Evolutionary conservation across 2,888 invertebrate genomes (phyloP).

Genomic region (Nematopogon swammerdamellus): DNA sequence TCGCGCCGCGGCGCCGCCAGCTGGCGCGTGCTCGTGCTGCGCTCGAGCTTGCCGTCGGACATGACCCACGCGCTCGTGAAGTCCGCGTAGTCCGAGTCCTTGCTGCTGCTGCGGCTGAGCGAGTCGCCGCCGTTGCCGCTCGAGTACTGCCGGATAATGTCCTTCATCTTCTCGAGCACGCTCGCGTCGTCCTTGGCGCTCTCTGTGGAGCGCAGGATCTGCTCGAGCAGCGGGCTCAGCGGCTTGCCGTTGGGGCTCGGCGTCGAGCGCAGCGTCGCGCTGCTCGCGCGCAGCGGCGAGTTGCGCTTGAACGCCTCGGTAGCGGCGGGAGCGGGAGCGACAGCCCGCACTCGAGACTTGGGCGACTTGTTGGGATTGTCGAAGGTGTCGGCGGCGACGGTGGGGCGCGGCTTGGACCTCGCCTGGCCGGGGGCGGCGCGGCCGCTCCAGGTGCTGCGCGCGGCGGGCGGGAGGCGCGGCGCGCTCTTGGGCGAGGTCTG

Average conservation of each 20-base stretch:
- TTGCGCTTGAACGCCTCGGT: slow-evolving; percentile 48
- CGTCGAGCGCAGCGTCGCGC: slow-evolving; percentile 50
- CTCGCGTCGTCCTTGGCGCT: slow-evolving; percentile 70
- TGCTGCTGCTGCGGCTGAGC: slow-evolving; percentile 46
- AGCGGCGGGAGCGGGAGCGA: slow-evolving; percentile 19
- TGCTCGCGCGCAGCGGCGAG: slow-evolving; percentile 44
- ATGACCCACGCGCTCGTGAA: slow-evolving; percentile 72
- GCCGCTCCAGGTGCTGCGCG: slow-evolving; percentile 75
- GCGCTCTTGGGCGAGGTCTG: slow-evolving; percentile 30
- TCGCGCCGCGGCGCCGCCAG: slow-evolving; percentile 46
- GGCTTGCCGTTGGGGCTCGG: slow-evolving; percentile 56
- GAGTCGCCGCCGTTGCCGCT: slow-evolving; percentile 38
- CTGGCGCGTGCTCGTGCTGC: slow-evolving; percentile 55
- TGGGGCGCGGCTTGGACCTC: slow-evolving; percentile 36
- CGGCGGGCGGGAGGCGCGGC: slow-evolving; percentile 45
- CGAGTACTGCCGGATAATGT: slow-evolving; percentile 49
- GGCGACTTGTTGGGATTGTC: slow-evolving; percentile 63
- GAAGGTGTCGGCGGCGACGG: slow-evolving; percentile 40
- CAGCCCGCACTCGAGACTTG: slow-evolving; percentile 28
- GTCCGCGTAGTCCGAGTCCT: slow-evolving; percentile 62
- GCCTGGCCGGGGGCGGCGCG: slow-evolving; percentile 45
- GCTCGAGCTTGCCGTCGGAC: slow-evolving; percentile 64
- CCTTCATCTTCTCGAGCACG: slow-evolving; percentile 73
- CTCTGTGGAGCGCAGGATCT: slow-evolving; percentile 69
- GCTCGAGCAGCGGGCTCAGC: slow-evolving; percentile 64